These are phyloP conservation scores for Blastobasis lacticolella DNA, from an alignment of 2,888 invertebrate genomes.

Conservation along the genomic window DNA sequence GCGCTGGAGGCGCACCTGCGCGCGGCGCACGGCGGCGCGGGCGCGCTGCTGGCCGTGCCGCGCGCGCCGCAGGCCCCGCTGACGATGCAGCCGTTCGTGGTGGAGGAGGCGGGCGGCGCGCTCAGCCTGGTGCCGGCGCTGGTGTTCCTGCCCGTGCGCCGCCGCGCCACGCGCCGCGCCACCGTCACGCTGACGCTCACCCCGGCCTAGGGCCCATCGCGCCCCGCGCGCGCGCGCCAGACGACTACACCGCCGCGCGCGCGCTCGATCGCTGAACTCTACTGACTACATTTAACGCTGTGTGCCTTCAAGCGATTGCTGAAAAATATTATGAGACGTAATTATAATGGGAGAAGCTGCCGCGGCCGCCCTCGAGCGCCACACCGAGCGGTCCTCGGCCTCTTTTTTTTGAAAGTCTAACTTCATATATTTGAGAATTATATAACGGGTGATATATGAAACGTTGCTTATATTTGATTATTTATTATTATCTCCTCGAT, in stretches of 20 bases:
- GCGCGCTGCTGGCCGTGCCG: constrained; percentile 68
- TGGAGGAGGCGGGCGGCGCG: constrained; percentile 77
- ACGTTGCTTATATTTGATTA: constrained; percentile 68
- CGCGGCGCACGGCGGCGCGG: constrained; percentile 64
- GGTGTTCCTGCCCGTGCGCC: constrained; percentile 94
- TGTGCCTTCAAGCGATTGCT: constrained; percentile 89
- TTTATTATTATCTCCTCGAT: constrained; percentile 71
- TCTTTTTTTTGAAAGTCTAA: constrained; percentile 60
- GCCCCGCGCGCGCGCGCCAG: constrained; percentile 40
- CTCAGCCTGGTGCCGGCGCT: constrained; percentile 90
- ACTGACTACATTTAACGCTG: constrained; percentile 80
- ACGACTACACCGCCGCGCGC: constrained; percentile 47
- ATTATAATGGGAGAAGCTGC: constrained; percentile 64
- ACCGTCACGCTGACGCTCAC: constrained; percentile 95
- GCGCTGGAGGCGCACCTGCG: constrained; percentile 67
- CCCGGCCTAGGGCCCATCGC: constrained; percentile 82
- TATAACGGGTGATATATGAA: constrained; percentile 75
- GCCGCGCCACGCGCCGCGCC: constrained; percentile 88
- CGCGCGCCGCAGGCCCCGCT: constrained; percentile 80
- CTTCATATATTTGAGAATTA: constrained; percentile 72
- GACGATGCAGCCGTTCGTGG: constrained; percentile 94
- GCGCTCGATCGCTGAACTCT: constrained; percentile 64
- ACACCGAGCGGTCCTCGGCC: constrained; percentile 56
- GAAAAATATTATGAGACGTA: constrained; percentile 73
- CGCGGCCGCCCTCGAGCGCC: constrained; percentile 54